These are phyloP conservation scores for Acromyrmex echinatior DNA, from an alignment of 1,140 invertebrate genomes.

Conservation along the genomic window DNA sequence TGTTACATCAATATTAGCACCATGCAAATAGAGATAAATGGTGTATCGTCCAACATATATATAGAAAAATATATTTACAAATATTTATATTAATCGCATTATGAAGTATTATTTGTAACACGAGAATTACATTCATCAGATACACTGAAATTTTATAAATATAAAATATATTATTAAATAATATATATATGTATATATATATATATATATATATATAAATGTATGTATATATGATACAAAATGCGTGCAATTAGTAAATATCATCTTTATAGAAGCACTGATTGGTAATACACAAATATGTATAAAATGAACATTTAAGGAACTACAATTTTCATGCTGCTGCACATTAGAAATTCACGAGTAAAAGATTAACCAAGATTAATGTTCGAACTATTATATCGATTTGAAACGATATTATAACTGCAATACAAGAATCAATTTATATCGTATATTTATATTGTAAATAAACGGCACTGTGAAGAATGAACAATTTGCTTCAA, in stretches of 20 bases:
- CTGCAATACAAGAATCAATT: conserved; percentile 45
- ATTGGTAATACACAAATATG: conserved; percentile 72
- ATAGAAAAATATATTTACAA: conserved; percentile 65
- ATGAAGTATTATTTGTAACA: conserved; percentile 64
- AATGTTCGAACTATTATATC: conserved; percentile 36
- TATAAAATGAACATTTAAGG: conserved; percentile 75
- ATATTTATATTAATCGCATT: conserved; percentile 58
- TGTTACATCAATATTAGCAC: conserved; percentile 55
- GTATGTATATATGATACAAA: conserved; percentile 51
- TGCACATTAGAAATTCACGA: conserved; percentile 62
- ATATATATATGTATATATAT: too few species aligned
- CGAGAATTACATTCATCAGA: conserved; percentile 70
- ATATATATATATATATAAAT: too few species aligned
- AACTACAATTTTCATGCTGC: conserved; percentile 72
- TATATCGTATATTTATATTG: conserved; percentile 40
- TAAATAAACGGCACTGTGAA: conserved; percentile 44
- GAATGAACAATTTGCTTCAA: conserved; percentile 67
- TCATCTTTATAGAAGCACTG: conserved; percentile 75
- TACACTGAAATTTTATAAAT: conserved; percentile 64
- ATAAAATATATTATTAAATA: too few species aligned
- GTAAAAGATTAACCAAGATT: conserved; percentile 52
- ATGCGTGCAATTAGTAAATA: conserved; percentile 78
- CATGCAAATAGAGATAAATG: conserved; percentile 71
- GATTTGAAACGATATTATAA: conserved; percentile 36
- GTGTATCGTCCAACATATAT: conserved; percentile 59